Conservation (phyloP, 2,888 invertebrate genomes). For the Trilocha varians region DNA sequence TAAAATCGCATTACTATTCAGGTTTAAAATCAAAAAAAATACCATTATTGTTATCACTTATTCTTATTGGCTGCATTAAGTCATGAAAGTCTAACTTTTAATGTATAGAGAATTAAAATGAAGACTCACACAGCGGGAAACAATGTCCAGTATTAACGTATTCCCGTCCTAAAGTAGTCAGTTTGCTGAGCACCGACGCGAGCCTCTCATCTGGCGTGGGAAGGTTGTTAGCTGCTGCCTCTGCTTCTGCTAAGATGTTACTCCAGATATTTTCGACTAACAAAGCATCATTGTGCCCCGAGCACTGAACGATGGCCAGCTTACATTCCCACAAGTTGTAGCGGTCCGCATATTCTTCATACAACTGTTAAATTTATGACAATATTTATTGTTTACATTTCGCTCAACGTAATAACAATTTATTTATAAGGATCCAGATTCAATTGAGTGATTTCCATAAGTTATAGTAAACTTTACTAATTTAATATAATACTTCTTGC, state of each 20-base stretch:
- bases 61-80: neutral
- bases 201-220: slow-evolving; percentile 72
- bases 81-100: slow-evolving; percentile 1
- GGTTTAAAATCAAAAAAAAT: slow-evolving; percentile 21
- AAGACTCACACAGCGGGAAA: slow-evolving; percentile 84
- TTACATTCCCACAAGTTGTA: slow-evolving; percentile 94
- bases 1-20: too few species aligned
- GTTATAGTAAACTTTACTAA: too few species aligned
- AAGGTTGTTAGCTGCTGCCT: slow-evolving; percentile 56
- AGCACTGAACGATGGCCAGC: slow-evolving; percentile 94
- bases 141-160: slow-evolving; percentile 88
- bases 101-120: slow-evolving; percentile 2
- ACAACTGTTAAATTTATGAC: slow-evolving; percentile 70
- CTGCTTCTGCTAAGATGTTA: slow-evolving; percentile 81
- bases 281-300: slow-evolving; percentile 90
- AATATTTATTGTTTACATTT: neutral
- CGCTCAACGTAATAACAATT: too few species aligned
- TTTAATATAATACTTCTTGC: too few species aligned
- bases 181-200: slow-evolving; percentile 81
- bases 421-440: too few species aligned
- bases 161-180: slow-evolving; percentile 82
- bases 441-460: too few species aligned
- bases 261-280: slow-evolving; percentile 94
- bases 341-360: slow-evolving; percentile 93
- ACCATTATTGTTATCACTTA: neutral